Evolutionary conservation across 2,113 vertebrate genomes (phyloP).

Genomic region (Phoxinus phoxinus): DNA sequence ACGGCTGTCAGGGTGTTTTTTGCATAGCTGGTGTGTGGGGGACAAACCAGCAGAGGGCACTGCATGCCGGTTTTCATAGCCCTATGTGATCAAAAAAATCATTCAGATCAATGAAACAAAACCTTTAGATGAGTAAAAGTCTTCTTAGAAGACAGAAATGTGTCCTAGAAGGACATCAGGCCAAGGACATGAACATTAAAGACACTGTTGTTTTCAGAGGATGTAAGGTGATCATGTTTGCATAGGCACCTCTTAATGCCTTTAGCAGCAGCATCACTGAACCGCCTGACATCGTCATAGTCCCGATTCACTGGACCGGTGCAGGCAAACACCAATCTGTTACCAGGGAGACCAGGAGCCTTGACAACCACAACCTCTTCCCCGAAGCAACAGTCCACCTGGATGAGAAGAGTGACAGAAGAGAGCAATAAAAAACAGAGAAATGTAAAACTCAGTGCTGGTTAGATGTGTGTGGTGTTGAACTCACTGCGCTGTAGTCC

Average conservation of each 20-base stretch:
- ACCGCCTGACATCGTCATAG: constrained; percentile 79
- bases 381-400: constrained; percentile 75
- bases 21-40: constrained; percentile 71
- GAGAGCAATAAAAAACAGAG: neutral
- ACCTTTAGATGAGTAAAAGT: neutral
- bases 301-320: constrained; percentile 80
- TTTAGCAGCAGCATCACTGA: constrained; percentile 74
- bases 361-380: constrained; percentile 76
- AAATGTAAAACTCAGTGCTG: neutral
- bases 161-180: neutral
- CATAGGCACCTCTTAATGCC: constrained; percentile 70
- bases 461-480: neutral
- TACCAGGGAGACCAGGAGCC: constrained; percentile 75
- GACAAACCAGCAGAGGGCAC: constrained; percentile 79
- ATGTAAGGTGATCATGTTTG: neutral
- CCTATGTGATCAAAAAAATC: constrained; percentile 58
- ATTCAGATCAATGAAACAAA: neutral
- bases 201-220: neutral
- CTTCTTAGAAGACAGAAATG: neutral
- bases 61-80: constrained; percentile 79
- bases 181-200: neutral
- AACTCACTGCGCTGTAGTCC: constrained; percentile 76
- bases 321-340: constrained; percentile 76
- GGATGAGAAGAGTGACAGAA: neutral
- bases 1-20: constrained; percentile 70